Evolutionary conservation across 1,140 invertebrate genomes (phyloP), one percentile per base, ranked within the genome.

Genomic region (Paracyclopina nana): DNA sequence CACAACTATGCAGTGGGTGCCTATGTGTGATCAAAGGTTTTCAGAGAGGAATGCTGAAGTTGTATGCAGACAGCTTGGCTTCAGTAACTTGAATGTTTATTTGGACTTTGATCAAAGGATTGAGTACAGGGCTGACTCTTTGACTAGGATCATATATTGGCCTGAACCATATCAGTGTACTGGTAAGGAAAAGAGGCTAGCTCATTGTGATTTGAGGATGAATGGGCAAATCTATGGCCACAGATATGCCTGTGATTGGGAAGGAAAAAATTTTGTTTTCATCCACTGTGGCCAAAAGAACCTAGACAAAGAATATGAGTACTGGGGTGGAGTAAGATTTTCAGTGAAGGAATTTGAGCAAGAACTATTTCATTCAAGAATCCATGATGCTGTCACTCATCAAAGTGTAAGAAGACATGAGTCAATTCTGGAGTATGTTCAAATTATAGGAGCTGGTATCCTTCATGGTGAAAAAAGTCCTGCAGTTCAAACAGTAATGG

Each of bases 311-410:
- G 67, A 68, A 9, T 65, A 76, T 34, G 74, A 85, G 41, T 91
- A 95, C 62, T 99, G 94, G 92, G 94, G 92, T 38, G 94, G 92
- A 24, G 79, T 98, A 46, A 65, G 91, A 40, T 92, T 98, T 65
- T 77, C 87, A 6, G 77, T 81, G 60, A 73, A 78, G 18, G 76
- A 82, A 58, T 91, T 94, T 62, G 91, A 97, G 62, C 78, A 80
- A 64, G 77, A 79, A 55, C 65, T 81, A 5, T 84, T 81, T 58
- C 79, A 82, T 58, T 73, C 82, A 59, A 71, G 80, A 31, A 75
- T 84, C 53, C 81, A 85, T 58, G 80, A 86, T 57, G 71, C 77
- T 24, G 71, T 77, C 6, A 82, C 79, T 0, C 80, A 84, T 59
- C 74, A 75, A 53, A 76, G 75, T 0, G 58, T 74, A 26, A 70